Base-by-base conservation (phyloP, 2,888 invertebrate species). In the Cheilosia scutellata region DNA sequence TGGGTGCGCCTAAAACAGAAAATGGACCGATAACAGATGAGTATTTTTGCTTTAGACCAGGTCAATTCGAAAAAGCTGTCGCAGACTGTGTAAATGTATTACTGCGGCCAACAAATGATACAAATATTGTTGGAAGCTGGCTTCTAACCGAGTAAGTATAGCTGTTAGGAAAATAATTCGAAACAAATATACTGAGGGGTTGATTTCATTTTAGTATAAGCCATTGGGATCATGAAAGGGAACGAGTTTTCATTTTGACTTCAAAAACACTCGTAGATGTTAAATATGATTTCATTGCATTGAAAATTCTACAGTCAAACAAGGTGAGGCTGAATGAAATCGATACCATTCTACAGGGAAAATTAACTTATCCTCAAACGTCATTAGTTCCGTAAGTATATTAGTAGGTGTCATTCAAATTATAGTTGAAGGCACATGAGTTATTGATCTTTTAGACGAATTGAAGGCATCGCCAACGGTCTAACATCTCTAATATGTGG, bases 201-300 rank as follows among this genome's bases (percentile, higher is more conserved):
- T 0, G 1, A 13, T 0, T 0, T 25, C 2, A 1, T 92, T 94
- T 20, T 91, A 97, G 97, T 91, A 97, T 97, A 89, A 97, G 96
- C 89, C 93, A 96, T 86, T 97, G 97, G 97, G 97, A 97, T 90
- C 95, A 96, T 89, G 97, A 97, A 90, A 95, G 96, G 89, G 97
- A 97, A 92, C 94, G 96, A 63, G 94, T 97, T 47, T 93, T 97
- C 2, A 91, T 97, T 13, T 92, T 97, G 29, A 96, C 96, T 2
- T 95, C 95, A n/a, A 94, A 95, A 88, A 93, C 95, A 47, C 93
- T 97, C 33, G 94, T 96, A 89, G 94, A 95, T 6, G 94, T 96
- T 77, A 97, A 96, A 90, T 97, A 96, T 91, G 97, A 97, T 92
- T 97, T 97, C 91, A 97, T 97, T 89, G 96, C 96, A 0, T 93